phyloP scores from a whole-genome alignment of 1,140 invertebrate genomes.

The Drosophila cardini region DNA sequence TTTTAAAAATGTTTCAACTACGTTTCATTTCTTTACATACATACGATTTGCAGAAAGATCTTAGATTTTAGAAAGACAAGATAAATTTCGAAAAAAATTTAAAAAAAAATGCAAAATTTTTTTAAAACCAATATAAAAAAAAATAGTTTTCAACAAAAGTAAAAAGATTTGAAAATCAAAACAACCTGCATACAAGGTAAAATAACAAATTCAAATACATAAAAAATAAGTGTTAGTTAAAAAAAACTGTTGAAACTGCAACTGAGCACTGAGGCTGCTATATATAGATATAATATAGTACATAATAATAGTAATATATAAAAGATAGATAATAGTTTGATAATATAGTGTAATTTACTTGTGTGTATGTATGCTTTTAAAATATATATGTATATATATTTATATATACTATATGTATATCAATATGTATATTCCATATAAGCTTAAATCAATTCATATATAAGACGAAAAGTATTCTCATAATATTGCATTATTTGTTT shows the following conservation, averaged over 20 bases:
- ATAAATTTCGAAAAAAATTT: constrained; percentile 18
- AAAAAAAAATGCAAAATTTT: constrained; percentile 3
- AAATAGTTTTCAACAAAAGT: constrained; percentile 14
- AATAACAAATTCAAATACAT: constrained; percentile 35
- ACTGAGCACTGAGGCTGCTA: constrained; percentile 14
- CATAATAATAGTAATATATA: constrained; percentile 48
- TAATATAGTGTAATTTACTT: constrained; percentile 35
- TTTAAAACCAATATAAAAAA: constrained; percentile 26
- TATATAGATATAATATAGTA: constrained; percentile 28
- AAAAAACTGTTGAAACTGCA: constrained; percentile 23
- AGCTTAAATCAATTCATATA: constrained; percentile 34
- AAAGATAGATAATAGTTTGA: constrained; percentile 41
- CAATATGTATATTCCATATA: constrained; percentile 41
- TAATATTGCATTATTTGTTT: constrained; percentile 53
- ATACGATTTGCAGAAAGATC: constrained; percentile 38
- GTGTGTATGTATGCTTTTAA: constrained; percentile 34
- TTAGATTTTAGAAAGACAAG: constrained; percentile 17
- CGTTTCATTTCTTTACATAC: constrained; percentile 32
- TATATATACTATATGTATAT: constrained; percentile 28
- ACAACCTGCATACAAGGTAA: constrained; percentile 47
- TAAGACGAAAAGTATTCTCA: constrained; percentile 41
- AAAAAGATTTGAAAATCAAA: neutral
- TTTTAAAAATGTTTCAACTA: constrained; percentile 42
- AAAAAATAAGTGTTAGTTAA: constrained; percentile 12
- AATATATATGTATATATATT: constrained; percentile 19